A percentile compares a stretch with the other conserved stretches of the same genome.
These are phyloP conservation scores for Drosophila siamana DNA, from an alignment of 2,888 invertebrate species.

Conservation along the genomic window DNA sequence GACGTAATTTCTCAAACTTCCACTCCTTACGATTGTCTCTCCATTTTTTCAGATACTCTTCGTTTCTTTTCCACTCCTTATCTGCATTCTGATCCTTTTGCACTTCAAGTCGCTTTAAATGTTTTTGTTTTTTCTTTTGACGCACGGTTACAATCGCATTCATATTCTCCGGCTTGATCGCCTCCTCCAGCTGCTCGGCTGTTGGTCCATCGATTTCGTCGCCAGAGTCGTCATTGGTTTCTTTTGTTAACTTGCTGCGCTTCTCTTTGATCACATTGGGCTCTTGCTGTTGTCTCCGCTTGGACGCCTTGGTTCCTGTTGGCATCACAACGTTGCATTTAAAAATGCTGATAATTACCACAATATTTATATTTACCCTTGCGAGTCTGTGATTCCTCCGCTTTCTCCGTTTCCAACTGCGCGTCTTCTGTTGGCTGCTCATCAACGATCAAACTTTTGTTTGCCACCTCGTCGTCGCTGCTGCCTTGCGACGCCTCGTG, in stretches of 20 bases:
- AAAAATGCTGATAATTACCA: neutral
- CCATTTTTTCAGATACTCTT: slow-evolving; percentile 91
- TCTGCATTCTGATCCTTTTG: slow-evolving; percentile 87
- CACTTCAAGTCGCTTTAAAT: slow-evolving; percentile 87
- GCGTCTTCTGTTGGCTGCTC: slow-evolving; percentile 32
- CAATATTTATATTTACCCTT: neutral
- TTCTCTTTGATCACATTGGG: slow-evolving; percentile 43
- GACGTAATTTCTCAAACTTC: slow-evolving; percentile 93
- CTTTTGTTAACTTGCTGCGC: slow-evolving; percentile 44
- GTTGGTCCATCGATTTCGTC: slow-evolving; percentile 85
- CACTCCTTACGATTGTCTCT: slow-evolving; percentile 89
- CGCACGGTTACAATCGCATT: slow-evolving; percentile 88
- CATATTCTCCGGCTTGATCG: slow-evolving; percentile 82
- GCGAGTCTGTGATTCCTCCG: neutral
- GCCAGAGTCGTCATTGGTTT: slow-evolving; percentile 22
- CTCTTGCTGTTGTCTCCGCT: slow-evolving; percentile 53
- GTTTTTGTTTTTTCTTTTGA: slow-evolving; percentile 88
- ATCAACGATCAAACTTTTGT: slow-evolving; percentile 81
- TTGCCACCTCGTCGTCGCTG: slow-evolving; percentile 79
- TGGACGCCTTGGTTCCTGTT: slow-evolving; percentile 45
- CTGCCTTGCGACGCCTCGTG: slow-evolving; percentile 53
- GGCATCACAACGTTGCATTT: neutral
- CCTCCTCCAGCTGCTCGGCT: slow-evolving; percentile 80
- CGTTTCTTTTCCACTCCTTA: slow-evolving; percentile 87
- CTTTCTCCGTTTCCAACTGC: neutral